These are phyloP conservation scores for Tipula lateralis DNA, from an alignment of 2,888 invertebrate species.

Conservation along the genomic window DNA sequence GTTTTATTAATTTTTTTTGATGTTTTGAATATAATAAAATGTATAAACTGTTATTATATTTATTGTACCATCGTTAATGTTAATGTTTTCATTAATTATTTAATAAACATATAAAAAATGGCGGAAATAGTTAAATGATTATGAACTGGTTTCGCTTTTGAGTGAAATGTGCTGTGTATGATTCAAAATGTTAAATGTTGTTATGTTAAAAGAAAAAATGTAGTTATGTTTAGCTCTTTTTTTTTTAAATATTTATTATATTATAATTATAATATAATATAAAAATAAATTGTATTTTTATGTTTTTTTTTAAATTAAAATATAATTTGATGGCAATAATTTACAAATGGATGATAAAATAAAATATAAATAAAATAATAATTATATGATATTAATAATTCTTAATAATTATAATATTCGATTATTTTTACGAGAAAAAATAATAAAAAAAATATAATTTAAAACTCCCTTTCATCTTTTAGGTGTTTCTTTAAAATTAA, in stretches of 20 bases:
- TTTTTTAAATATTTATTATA: conserved; percentile 29
- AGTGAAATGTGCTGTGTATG: background rate
- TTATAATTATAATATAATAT: conserved; percentile 29
- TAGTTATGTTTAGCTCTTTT: conserved; percentile 27
- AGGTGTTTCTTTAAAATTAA: background rate
- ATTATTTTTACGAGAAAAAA: conserved; percentile 24
- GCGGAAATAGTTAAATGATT: background rate
- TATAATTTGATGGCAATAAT: conserved; percentile 28
- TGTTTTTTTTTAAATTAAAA: background rate
- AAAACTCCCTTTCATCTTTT: background rate
- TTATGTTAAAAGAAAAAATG: background rate
- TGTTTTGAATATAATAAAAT: background rate
- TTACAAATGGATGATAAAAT: conserved; percentile 27
- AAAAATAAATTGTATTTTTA: conserved; percentile 28
- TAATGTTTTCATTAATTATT: background rate
- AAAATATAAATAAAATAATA: conserved; percentile 14
- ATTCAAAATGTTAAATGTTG: background rate
- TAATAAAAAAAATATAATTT: background rate
- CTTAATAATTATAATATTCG: conserved; percentile 15
- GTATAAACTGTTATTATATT: background rate
- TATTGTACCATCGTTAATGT: background rate
- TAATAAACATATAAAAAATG: background rate
- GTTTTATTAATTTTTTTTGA: background rate
- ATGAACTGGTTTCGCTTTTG: background rate
- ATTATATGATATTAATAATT: background rate